Base-by-base conservation (phyloP, 2,113 vertebrate genomes). In the crab-eating macaque (Macaca fascicularis) region DNA sequence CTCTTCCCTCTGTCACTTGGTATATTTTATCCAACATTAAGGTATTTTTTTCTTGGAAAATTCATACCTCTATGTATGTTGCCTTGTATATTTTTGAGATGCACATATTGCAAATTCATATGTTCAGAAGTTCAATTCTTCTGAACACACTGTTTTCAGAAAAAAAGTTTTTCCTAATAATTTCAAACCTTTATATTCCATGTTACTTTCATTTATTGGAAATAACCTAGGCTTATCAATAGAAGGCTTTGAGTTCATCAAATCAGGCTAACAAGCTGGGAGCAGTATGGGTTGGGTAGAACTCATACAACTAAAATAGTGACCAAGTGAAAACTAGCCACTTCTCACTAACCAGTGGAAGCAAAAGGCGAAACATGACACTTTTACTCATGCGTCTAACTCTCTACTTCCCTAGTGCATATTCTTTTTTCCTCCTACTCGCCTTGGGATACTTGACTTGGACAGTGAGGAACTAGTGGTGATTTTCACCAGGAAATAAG, bases 151-250 rank as follows among this genome's bases (percentile, higher is more conserved):
- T 67, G 9, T 86, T 48, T 35, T 30, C 76, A 84, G 52, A 94
- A 75, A 84, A 43, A 61, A 83, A 64, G 22, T 78, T 84, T 76
- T 30, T 14, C 8, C 5, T 40, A 59, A 35, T 43, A 72, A 93
- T 48, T 79, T 40, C 25, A 69, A 94, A 40, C 0, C 3, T 80
- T 61, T 67, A 19, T 57, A 38, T 64, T 81, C 11, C 35, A 32
- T 25, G 22, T 83, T 75, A 79, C 52, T 97, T 97, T 86, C 87
- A 19, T 30, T 89, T 86, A 27, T 35, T 83, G 92, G 30, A 95
- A 81, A 48, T 25, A 8, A 87, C 78, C 23, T 40, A 75, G 81
- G 25, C 1, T 74, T 87, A 74, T 43, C 10, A 82, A 19, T 35
- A 90, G 35, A 55, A 52, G 20, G 30, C 22, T 55, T 89, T 92